Evolutionary conservation across 2,888 invertebrate genomes (phyloP).

Genomic region (Gari tellinella): DNA sequence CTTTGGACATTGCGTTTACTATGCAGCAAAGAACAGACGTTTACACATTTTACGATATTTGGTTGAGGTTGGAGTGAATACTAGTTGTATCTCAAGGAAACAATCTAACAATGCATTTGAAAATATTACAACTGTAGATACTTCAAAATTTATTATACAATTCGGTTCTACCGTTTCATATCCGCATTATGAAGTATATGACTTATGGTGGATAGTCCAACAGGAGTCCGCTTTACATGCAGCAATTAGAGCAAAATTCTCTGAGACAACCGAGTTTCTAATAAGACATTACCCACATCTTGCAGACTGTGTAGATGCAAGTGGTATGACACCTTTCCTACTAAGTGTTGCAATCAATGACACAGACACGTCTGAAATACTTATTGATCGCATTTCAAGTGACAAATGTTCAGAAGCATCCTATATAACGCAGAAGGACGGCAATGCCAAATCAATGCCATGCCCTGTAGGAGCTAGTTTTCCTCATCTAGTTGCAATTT

Average conservation of each 20-base stretch:
- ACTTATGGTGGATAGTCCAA: constrained; percentile 2
- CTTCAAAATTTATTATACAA: too few species aligned
- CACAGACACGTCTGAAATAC: constrained; percentile 2
- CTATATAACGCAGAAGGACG: too few species aligned
- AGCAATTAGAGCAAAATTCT: not conserved
- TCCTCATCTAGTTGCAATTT: constrained; percentile 10
- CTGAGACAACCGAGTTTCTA: not conserved
- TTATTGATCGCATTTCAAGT: not conserved
- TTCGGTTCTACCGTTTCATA: too few species aligned
- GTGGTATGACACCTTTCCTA: constrained; percentile 6
- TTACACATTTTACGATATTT: not conserved
- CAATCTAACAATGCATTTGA: too few species aligned
- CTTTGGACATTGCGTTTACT: not conserved
- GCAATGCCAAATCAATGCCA: not conserved
- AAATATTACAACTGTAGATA: too few species aligned
- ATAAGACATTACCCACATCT: not conserved
- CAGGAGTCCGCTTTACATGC: constrained; percentile 4
- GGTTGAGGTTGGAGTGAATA: not conserved
- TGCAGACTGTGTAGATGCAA: not conserved
- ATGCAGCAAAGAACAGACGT: not conserved
- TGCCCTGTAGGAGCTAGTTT: constrained; percentile 14
- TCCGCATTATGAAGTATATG: too few species aligned
- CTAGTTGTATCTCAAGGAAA: too few species aligned
- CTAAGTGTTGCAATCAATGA: constrained; percentile 5
- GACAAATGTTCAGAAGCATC: too few species aligned